Evolutionary conservation across 2,888 invertebrate species (phyloP).

Genomic region (Dexiosoma caninum): DNA sequence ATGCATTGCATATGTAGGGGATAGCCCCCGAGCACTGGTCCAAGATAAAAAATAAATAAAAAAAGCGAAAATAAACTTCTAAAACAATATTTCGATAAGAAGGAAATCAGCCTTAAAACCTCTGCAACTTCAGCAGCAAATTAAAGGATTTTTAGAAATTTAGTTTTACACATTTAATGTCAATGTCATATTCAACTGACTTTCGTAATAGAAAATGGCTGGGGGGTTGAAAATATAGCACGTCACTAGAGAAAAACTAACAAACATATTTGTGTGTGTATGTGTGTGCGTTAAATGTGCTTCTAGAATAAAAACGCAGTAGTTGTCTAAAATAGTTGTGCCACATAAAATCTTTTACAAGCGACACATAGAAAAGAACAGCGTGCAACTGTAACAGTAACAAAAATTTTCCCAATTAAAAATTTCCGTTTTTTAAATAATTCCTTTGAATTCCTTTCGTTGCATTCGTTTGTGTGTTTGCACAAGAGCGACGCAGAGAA

Average conservation of each 20-base stretch:
- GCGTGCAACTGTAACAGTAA: not conserved
- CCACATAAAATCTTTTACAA: slow-evolving; percentile 4
- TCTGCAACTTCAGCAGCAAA: too few relatives aligned
- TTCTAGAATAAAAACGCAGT: not conserved
- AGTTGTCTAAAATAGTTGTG: not conserved
- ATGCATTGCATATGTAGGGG: too few relatives aligned
- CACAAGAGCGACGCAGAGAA: not conserved
- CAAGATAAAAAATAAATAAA: too few relatives aligned
- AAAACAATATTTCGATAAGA: not conserved
- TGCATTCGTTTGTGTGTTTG: not conserved
- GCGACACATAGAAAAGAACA: not conserved
- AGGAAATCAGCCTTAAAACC: not conserved
- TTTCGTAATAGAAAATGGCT: not conserved
- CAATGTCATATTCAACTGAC: too few relatives aligned
- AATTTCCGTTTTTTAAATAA: slow-evolving; percentile 11
- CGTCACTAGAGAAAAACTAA: too few relatives aligned
- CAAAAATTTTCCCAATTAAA: slow-evolving; percentile 40
- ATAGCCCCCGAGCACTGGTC: too few relatives aligned
- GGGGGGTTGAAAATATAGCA: too few relatives aligned
- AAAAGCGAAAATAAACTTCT: slow-evolving; percentile 16
- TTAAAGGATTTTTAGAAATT: too few relatives aligned
- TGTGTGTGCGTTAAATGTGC: not conserved
- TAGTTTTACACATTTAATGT: too few relatives aligned
- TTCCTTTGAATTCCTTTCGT: not conserved
- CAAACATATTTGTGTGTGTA: not conserved